phyloP scores from a whole-genome alignment of 2,113 vertebrate genomes.

The Opisthocomus hoazin region DNA sequence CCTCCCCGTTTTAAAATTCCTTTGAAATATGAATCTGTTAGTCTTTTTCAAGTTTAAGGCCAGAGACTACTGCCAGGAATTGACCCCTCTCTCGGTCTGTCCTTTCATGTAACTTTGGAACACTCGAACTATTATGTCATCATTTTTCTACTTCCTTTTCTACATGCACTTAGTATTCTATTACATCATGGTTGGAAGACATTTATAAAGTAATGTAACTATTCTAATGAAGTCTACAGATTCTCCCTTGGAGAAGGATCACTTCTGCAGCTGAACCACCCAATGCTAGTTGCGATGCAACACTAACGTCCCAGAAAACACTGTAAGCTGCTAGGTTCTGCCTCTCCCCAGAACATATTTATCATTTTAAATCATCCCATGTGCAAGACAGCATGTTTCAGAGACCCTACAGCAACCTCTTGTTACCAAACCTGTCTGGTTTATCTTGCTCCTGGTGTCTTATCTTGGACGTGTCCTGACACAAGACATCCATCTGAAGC shows the following conservation, averaged over 20 bases:
- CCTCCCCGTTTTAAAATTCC: neutral
- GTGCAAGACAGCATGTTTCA: neutral
- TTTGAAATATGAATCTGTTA: neutral
- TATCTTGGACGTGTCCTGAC: neutral
- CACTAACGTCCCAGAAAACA: neutral
- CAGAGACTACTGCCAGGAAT: neutral
- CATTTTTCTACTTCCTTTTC: neutral
- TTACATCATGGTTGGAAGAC: neutral
- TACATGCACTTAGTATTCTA: neutral
- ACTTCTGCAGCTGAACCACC: neutral
- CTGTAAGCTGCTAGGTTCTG: neutral
- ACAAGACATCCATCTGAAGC: neutral
- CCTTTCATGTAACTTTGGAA: neutral
- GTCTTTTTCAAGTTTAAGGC: neutral
- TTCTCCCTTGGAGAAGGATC: neutral
- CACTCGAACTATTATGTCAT: neutral
- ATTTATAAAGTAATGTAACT: neutral
- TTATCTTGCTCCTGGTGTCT: neutral
- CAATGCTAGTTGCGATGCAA: neutral
- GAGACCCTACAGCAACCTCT: neutral
- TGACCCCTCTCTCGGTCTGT: neutral
- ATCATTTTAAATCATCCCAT: neutral
- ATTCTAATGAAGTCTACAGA: neutral
- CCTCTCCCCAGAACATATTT: neutral
- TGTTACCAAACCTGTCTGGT: neutral